These are phyloP conservation scores for Zaprionus capensis DNA, from an alignment of 1,140 invertebrate species.

Conservation along the genomic window DNA sequence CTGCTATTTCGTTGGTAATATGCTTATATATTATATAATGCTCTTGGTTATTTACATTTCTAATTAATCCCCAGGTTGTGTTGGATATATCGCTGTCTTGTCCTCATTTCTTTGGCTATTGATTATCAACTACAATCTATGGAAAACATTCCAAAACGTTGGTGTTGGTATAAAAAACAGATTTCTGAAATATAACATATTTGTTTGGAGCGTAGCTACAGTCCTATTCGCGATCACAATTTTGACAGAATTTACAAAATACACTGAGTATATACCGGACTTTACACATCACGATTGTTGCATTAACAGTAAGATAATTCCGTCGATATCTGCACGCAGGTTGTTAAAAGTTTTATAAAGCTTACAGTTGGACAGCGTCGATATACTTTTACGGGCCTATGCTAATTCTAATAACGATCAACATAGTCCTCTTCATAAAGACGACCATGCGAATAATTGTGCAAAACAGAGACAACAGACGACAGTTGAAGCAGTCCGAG, in stretches of 20 bases:
- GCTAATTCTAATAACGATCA: constrained; percentile 87
- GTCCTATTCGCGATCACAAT: constrained; percentile 83
- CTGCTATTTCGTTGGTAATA: constrained; percentile 28
- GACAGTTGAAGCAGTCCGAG: constrained; percentile 7
- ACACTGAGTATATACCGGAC: constrained; percentile 83
- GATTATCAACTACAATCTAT: constrained; percentile 90
- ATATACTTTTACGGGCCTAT: constrained; percentile 91
- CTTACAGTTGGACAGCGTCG: constrained; percentile 77
- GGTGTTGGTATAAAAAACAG: constrained; percentile 60
- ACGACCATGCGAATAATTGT: constrained; percentile 86
- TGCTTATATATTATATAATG: background rate
- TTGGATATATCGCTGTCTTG: constrained; percentile 89
- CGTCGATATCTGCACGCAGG: background rate
- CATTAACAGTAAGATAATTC: constrained; percentile 85
- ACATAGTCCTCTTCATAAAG: constrained; percentile 89
- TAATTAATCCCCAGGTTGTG: constrained; percentile 84
- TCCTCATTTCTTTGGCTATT: constrained; percentile 91
- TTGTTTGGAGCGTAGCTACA: constrained; percentile 88
- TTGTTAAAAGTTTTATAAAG: background rate
- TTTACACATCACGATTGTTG: constrained; percentile 85
- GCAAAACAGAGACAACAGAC: constrained; percentile 83
- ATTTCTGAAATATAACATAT: constrained; percentile 88
- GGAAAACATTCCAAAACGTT: constrained; percentile 86
- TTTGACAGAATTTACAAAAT: constrained; percentile 2
- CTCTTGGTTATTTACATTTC: background rate